These are phyloP conservation scores for Cotesia typhae DNA, from an alignment of 1,140 invertebrate species.

Conservation along the genomic window DNA sequence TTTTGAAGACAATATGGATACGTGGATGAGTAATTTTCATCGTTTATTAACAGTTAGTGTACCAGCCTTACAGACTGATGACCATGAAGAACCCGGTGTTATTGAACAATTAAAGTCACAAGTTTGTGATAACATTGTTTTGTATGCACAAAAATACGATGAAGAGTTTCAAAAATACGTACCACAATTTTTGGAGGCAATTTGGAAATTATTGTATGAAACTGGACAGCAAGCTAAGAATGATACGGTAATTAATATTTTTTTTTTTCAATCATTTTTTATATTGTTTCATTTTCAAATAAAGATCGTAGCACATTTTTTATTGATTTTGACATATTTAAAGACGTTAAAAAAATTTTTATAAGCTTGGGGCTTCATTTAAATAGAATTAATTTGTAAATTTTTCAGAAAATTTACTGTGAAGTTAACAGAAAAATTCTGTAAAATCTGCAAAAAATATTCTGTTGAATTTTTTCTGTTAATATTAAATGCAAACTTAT, in stretches of 20 bases:
- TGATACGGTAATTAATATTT: conserved; percentile 69
- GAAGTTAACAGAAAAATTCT: too few relatives aligned
- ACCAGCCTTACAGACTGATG: conserved; percentile 76
- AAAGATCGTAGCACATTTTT: too few relatives aligned
- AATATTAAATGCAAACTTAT: too few relatives aligned
- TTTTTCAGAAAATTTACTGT: too few relatives aligned
- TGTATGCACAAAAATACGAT: conserved; percentile 98
- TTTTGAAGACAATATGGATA: conserved; percentile 96
- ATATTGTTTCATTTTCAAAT: too few relatives aligned
- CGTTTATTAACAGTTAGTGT: conserved; percentile 82
- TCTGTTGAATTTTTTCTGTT: too few relatives aligned
- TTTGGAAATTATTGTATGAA: conserved; percentile 89
- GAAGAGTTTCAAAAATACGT: conserved; percentile 94
- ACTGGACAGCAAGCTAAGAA: conserved; percentile 89
- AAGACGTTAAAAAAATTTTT: too few relatives aligned
- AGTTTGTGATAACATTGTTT: conserved; percentile 92
- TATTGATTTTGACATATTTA: too few relatives aligned
- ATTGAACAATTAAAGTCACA: conserved; percentile 93
- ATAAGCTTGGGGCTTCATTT: too few relatives aligned
- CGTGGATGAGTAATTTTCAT: conserved; percentile 94
- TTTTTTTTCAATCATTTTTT: neutral
- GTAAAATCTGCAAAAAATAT: too few relatives aligned
- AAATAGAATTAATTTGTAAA: too few relatives aligned
- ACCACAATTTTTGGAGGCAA: conserved; percentile 87
- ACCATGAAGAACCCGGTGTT: conserved; percentile 89